Conservation (phyloP, 1,140 invertebrate genomes). For the Nephila pilipes region DNA sequence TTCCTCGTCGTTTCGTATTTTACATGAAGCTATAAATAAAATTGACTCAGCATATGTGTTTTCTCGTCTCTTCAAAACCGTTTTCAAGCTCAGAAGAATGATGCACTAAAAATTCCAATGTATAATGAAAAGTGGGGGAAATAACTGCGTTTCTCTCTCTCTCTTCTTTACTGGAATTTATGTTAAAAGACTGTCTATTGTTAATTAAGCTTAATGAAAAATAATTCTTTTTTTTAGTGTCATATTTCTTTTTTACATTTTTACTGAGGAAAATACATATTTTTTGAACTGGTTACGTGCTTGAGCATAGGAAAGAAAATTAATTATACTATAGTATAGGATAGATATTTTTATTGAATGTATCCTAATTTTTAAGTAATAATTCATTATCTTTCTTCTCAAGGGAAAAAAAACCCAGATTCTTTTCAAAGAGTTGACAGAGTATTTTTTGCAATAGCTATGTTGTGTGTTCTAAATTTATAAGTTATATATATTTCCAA, state of each 20-base stretch:
- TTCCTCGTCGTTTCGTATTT: background rate
- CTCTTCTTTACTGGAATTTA: background rate
- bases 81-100: constrained; percentile 8
- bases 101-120: background rate
- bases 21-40: constrained; percentile 9
- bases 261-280: background rate
- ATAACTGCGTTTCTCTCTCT: background rate
- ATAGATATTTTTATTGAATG: no score
- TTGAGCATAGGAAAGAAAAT: no score
- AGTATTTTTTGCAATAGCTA: no score
- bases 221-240: no score
- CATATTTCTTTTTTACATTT: background rate
- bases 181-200: background rate
- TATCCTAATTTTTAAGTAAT: no score
- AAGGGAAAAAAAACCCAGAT: no score
- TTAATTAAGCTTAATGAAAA: background rate
- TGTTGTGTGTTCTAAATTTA: no score
- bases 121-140: background rate
- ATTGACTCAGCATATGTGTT: constrained; percentile 16
- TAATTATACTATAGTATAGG: no score
- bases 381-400: no score
- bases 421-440: no score
- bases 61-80: background rate
- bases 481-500: no score
- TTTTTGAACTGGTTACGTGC: no score